Conservation (phyloP, 2,797 vertebrate species). For the Hemitrygon akajei region DNA sequence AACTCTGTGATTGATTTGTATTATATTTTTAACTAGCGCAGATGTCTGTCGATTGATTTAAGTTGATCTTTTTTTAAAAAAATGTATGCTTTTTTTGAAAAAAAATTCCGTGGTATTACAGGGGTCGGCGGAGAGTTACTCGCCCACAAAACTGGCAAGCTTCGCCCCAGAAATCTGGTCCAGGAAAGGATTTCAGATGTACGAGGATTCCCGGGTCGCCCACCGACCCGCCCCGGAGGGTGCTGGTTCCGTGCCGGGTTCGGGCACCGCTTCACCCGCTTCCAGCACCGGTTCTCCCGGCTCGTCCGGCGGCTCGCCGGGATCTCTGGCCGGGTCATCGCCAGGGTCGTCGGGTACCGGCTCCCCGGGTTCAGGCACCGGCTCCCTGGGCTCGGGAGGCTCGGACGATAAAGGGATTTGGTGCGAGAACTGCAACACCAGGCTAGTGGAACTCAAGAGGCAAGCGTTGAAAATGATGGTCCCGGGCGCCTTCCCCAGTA, state of each 20-base stretch:
- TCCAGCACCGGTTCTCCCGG: conserved; percentile 52
- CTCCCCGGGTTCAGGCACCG: conserved; percentile 50
- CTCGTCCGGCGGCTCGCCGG: conserved; percentile 70
- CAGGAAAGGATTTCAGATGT: conserved; percentile 63
- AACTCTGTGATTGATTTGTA: neutral
- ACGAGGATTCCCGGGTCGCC: conserved; percentile 76
- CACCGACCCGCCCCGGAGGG: conserved; percentile 77
- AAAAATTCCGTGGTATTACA: conserved; percentile 45
- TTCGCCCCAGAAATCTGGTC: conserved; percentile 93
- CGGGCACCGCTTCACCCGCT: conserved; percentile 65
- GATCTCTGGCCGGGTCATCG: conserved; percentile 49
- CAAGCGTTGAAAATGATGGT: conserved; percentile 82
- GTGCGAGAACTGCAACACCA: conserved; percentile 85
- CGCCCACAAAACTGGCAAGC: conserved; percentile 78
- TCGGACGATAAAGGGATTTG: conserved; percentile 57
- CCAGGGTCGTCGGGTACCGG: neutral
- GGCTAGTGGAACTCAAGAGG: conserved; percentile 82
- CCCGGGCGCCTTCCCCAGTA: conserved; percentile 75
- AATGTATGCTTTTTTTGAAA: neutral
- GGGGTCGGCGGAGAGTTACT: conserved; percentile 73
- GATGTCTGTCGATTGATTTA: neutral
- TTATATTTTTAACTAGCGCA: neutral
- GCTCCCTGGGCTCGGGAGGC: conserved; percentile 65
- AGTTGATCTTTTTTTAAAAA: neutral
- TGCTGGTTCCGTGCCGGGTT: conserved; percentile 68